phyloP scores from a whole-genome alignment of 2,797 vertebrate genomes.

The Poecilia wingei region DNA sequence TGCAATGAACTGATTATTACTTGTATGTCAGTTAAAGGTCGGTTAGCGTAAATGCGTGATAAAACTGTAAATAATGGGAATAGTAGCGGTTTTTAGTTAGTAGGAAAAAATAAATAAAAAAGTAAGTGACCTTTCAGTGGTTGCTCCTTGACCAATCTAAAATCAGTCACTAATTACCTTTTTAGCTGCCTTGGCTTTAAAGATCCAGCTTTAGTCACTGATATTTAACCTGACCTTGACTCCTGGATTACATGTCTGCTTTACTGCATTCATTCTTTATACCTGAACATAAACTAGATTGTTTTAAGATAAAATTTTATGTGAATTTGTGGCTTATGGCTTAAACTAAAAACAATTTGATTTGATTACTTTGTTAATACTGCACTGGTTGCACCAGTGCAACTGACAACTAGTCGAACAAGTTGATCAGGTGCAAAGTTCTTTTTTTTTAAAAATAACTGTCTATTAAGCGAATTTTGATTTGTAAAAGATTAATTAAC shows the following conservation, averaged over 20 bases:
- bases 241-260: not conserved
- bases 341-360: not conserved
- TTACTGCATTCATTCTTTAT: not conserved
- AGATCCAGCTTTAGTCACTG: not conserved
- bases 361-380: not conserved
- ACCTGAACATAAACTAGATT: not conserved
- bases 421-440: not conserved
- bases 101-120: not conserved
- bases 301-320: not conserved
- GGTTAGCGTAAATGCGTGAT: not conserved
- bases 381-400: not conserved
- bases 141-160: not conserved
- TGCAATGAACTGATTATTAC: not conserved
- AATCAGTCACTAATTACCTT: not conserved
- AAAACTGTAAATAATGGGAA: not conserved
- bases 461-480: not conserved
- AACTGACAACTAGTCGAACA: too few relatives aligned
- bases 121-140: not conserved
- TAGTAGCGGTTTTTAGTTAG: not conserved
- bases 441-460: not conserved
- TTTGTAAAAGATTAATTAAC: not conserved
- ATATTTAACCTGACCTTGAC: not conserved
- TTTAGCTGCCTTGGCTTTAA: not conserved
- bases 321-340: not conserved
- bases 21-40: not conserved